phyloP scores from a whole-genome alignment of 1,140 invertebrate species.

The Berghia stephanieae region DNA sequence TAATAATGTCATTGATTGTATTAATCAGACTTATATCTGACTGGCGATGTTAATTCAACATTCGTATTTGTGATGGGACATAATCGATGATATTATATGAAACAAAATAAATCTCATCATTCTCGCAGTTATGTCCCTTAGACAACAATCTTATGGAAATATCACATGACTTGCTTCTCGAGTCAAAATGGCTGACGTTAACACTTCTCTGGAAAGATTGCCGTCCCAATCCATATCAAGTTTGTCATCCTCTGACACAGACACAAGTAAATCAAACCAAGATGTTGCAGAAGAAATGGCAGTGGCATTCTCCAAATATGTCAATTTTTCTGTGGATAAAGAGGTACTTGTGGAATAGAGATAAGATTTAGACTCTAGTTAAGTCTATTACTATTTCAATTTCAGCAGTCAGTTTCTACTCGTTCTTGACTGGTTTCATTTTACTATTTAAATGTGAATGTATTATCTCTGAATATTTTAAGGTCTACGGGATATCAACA shows the following conservation, averaged over 20 bases:
- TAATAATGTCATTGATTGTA: too few species aligned
- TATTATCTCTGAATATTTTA: background rate
- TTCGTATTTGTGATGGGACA: too few species aligned
- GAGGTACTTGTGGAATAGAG: too few species aligned
- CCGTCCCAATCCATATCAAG: background rate
- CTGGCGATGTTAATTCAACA: too few species aligned
- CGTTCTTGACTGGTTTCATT: background rate
- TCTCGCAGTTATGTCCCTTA: too few species aligned
- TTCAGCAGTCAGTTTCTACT: background rate
- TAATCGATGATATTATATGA: too few species aligned
- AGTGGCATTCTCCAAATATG: conserved; percentile 22
- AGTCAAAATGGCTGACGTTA: background rate
- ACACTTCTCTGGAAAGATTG: too few species aligned
- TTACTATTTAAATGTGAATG: too few species aligned
- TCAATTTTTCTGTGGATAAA: conserved; percentile 24
- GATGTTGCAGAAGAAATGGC: conserved; percentile 21
- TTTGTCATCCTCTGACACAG: background rate
- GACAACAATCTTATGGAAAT: too few species aligned
- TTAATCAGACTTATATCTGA: too few species aligned
- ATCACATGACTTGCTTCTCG: conserved; percentile 22
- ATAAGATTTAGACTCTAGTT: background rate
- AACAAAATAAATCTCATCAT: too few species aligned
- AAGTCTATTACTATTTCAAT: background rate
- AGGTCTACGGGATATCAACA: background rate
- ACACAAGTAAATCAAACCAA: background rate